Evolutionary conservation across 2,888 invertebrate genomes (phyloP).

Genomic region (Philopedon plagiatum): DNA sequence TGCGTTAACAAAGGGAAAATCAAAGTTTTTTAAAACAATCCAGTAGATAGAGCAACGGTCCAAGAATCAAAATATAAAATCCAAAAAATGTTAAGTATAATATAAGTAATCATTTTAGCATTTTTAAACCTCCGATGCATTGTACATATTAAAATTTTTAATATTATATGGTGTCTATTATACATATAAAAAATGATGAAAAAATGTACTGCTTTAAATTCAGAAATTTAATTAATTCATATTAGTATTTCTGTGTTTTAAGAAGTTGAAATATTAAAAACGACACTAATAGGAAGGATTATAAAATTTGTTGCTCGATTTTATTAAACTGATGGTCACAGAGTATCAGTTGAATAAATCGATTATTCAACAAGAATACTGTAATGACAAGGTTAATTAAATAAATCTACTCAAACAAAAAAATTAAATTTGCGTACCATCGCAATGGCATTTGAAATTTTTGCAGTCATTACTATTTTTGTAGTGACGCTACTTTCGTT

Average conservation of each 20-base stretch:
- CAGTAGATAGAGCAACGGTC: conserved; percentile 27
- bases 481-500: no score
- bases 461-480: no score
- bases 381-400: no score
- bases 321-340: no score
- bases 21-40: conserved; percentile 13
- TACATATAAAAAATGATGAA: conserved; percentile 17
- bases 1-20: conserved; percentile 24
- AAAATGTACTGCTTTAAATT: conserved; percentile 5
- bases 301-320: no score
- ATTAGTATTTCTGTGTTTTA: conserved; percentile 14
- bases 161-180: conserved; percentile 45
- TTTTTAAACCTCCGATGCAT: conserved; percentile 29
- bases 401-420: no score
- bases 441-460: no score
- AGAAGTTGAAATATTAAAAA: conserved; percentile 7
- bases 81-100: conserved; percentile 12
- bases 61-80: conserved; percentile 36
- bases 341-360: no score
- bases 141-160: conserved; percentile 42
- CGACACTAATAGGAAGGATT: conserved; percentile 10
- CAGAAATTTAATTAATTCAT: conserved; percentile 8
- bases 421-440: no score
- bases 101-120: conserved; percentile 30
- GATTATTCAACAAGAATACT: no score